phyloP scores from a whole-genome alignment of 2,797 vertebrate species.

The Erpetoichthys calabaricus region DNA sequence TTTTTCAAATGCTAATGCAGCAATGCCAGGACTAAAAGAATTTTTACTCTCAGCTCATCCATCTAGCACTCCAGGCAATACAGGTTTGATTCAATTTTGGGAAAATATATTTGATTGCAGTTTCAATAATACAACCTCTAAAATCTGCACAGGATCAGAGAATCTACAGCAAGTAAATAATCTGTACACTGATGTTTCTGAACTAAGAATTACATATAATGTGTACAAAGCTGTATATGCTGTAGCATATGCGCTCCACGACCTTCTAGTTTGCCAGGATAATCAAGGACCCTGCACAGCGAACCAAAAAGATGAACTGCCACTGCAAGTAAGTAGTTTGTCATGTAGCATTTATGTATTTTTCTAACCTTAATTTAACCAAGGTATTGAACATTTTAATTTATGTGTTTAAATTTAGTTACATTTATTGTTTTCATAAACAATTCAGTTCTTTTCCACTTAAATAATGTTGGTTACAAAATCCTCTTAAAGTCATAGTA shows the following conservation, averaged over 20 bases:
- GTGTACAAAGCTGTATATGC: conserved; percentile 59
- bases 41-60: conserved; percentile 40
- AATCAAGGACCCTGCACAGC: conserved; percentile 30
- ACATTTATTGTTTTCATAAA: too few relatives aligned
- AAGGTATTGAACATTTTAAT: too few relatives aligned
- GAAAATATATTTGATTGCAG: conserved; percentile 45
- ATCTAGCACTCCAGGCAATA: conserved; percentile 35
- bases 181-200: conserved; percentile 52
- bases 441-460: too few relatives aligned
- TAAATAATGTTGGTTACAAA: too few relatives aligned
- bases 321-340: too few relatives aligned
- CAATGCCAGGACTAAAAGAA: conserved; percentile 48
- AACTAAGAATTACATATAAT: conserved; percentile 52
- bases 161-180: conserved; percentile 35
- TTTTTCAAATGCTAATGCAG: conserved; percentile 45
- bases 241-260: conserved; percentile 44
- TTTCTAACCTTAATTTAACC: too few relatives aligned
- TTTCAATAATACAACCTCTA: conserved; percentile 11
- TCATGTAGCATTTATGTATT: too few relatives aligned
- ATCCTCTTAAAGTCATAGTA: too few relatives aligned
- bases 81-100: conserved; percentile 52
- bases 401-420: too few relatives aligned
- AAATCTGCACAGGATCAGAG: conserved; percentile 39
- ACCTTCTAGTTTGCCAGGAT: conserved; percentile 38
- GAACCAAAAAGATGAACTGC: too few relatives aligned